phyloP scores from a whole-genome alignment of 2,888 invertebrate species.

The Tuberolachnus salignus region DNA sequence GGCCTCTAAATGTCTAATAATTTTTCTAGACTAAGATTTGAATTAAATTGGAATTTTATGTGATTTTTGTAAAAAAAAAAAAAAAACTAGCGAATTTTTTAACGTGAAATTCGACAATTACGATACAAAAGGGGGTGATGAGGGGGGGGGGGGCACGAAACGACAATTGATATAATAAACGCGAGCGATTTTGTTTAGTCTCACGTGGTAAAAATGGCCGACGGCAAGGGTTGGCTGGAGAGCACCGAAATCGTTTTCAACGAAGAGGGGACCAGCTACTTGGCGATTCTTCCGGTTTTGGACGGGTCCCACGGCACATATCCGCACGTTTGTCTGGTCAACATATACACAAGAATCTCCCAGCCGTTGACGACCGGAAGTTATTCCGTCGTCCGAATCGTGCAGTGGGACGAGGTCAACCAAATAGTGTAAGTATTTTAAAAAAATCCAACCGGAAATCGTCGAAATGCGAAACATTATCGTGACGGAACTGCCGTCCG shows the following conservation, averaged over 20 bases:
- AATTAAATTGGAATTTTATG: no score
- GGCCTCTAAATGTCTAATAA: no score
- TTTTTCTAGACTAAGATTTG: no score
- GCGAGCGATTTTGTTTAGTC: conserved; percentile 53
- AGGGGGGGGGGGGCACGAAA: no score
- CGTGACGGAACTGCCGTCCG: no score
- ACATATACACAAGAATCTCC: conserved; percentile 62
- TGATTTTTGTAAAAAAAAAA: no score
- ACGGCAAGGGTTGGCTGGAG: conserved; percentile 61
- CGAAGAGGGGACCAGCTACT: conserved; percentile 62
- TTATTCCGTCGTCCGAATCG: conserved; percentile 75
- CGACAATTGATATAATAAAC: no score
- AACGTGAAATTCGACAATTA: no score
- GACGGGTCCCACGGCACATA: conserved; percentile 66
- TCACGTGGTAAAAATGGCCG: conserved; percentile 59
- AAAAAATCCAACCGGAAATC: neutral
- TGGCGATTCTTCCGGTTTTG: conserved; percentile 66
- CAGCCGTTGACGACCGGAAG: conserved; percentile 74
- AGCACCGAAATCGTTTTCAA: conserved; percentile 64
- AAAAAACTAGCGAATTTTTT: no score
- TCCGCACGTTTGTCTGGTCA: conserved; percentile 61
- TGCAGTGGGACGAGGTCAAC: conserved; percentile 78
- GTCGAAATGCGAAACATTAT: no score
- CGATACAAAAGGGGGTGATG: no score
- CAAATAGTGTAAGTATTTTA: conserved; percentile 68